phyloP scores from a whole-genome alignment of 2,113 vertebrate genomes.

The Psammodynastes pulverulentus region DNA sequence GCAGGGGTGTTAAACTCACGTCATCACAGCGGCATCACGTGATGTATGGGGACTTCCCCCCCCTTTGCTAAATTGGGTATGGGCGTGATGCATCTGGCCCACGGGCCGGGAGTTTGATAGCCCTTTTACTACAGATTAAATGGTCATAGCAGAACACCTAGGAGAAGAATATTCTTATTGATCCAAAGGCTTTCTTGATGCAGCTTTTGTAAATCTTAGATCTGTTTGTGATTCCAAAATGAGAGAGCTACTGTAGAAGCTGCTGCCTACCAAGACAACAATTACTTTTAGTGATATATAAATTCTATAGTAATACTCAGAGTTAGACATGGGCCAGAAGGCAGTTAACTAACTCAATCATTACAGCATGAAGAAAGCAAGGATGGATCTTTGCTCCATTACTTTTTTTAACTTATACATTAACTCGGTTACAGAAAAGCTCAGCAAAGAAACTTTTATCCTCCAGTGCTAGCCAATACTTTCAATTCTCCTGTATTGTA shows the following conservation, averaged over 20 bases:
- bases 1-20: no score
- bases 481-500: not conserved
- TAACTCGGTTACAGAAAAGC: not conserved
- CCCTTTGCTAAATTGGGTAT: no score
- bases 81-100: no score
- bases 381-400: not conserved
- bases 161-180: not conserved
- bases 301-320: not conserved
- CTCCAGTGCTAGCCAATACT: not conserved
- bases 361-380: not conserved
- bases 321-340: not conserved
- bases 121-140: no score
- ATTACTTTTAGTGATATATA: not conserved
- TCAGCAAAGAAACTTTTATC: not conserved
- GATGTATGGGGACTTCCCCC: no score
- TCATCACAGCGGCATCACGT: no score
- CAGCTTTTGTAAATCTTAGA: not conserved
- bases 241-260: not conserved
- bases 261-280: not conserved
- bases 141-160: not conserved
- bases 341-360: not conserved
- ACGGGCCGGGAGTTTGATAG: no score
- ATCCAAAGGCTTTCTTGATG: not conserved
- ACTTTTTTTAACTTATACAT: not conserved
- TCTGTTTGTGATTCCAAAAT: not conserved